Conservation (phyloP, 2,113 vertebrate genomes). For the Forbesichthys agassizii region DNA sequence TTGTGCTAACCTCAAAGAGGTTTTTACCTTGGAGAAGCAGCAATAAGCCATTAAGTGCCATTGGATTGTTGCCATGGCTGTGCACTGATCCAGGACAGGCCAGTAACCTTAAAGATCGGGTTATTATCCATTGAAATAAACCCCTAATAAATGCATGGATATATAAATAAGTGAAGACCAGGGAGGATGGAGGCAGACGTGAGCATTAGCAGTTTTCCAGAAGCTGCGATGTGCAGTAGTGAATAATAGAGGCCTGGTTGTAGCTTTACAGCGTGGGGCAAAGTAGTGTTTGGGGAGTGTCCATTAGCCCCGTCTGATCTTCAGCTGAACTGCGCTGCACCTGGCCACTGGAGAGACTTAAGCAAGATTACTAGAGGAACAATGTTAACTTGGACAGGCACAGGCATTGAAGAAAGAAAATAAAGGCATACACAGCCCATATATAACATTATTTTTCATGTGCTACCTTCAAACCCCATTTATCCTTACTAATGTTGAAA, state of each 20-base stretch:
- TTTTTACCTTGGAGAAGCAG: background rate
- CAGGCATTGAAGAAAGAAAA: constrained; percentile 6
- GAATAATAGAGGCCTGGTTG: constrained; percentile 55
- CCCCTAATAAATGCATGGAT: constrained; percentile 62
- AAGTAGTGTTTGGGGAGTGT: constrained; percentile 56
- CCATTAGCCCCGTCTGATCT: constrained; percentile 58
- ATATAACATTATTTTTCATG: constrained; percentile 19
- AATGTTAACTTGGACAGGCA: constrained; percentile 43
- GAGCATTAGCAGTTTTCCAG: constrained; percentile 59
- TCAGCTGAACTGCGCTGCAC: constrained; percentile 30
- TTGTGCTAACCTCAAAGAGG: too few species aligned
- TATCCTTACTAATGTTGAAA: background rate
- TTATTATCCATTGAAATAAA: constrained; percentile 37
- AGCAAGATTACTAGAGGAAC: constrained; percentile 11
- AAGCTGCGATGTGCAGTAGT: constrained; percentile 51
- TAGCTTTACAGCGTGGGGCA: constrained; percentile 42
- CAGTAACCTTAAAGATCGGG: constrained; percentile 36
- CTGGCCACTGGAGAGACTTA: background rate
- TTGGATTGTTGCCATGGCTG: background rate
- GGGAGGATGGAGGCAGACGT: constrained; percentile 23
- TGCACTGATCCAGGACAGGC: constrained; percentile 17
- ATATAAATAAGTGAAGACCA: constrained; percentile 52
- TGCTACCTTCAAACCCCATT: constrained; percentile 1
- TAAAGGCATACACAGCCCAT: background rate
- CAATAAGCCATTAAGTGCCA: background rate